phyloP scores from a whole-genome alignment of 2,113 vertebrate genomes.

The Lagenorhynchus albirostris region DNA sequence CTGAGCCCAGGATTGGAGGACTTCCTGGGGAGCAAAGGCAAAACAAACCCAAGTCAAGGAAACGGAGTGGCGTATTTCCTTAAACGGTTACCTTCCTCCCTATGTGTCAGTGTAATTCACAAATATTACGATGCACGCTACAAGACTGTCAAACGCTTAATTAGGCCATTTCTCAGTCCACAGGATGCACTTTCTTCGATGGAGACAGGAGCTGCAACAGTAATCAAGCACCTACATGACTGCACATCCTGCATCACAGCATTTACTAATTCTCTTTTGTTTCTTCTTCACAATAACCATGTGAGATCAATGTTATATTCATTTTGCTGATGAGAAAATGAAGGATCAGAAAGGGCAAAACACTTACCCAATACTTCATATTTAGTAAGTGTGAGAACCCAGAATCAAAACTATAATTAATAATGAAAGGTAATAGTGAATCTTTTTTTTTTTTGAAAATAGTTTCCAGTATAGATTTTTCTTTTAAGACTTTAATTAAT shows the following conservation, averaged over 20 bases:
- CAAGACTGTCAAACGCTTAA: background rate
- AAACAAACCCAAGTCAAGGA: background rate
- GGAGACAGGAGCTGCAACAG: background rate
- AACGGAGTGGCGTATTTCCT: background rate
- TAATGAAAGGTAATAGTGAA: background rate
- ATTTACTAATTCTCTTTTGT: background rate
- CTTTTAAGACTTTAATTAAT: too few species aligned
- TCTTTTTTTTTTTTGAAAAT: background rate
- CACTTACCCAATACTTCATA: background rate
- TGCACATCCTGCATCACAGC: background rate
- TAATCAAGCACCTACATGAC: background rate
- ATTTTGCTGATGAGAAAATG: background rate
- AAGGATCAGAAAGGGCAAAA: background rate
- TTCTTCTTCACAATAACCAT: background rate
- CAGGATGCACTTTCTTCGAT: background rate
- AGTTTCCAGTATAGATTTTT: too few species aligned
- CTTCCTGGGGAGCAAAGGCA: background rate
- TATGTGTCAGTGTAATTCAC: background rate
- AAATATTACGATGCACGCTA: background rate
- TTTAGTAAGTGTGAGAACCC: background rate
- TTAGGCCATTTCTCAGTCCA: background rate
- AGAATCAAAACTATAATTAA: background rate
- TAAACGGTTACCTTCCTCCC: background rate
- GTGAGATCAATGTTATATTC: background rate
- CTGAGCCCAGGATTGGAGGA: background rate